Conservation (phyloP, 2,888 invertebrate species). For the Punctoribates punctum region DNA sequence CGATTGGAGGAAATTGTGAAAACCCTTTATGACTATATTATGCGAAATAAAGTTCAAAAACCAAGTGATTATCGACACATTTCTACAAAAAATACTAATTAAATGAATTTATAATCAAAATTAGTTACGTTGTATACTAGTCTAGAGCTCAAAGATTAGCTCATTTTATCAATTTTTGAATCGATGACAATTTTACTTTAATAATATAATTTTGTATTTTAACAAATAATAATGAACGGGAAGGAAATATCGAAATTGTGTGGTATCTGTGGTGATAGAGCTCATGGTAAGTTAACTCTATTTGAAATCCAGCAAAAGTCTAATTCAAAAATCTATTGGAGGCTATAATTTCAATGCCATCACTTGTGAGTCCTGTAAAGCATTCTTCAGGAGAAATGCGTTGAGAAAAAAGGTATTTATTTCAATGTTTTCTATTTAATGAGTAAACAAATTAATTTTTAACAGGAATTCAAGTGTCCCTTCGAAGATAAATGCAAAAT, state of each 20-base stretch:
- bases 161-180: no score
- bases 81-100: no score
- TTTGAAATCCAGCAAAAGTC: not conserved
- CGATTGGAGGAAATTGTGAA: no score
- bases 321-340: not conserved
- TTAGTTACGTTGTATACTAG: no score
- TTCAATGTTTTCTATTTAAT: not conserved
- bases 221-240: no score
- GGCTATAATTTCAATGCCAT: slow-evolving; percentile 88
- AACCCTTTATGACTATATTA: no score
- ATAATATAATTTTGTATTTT: no score
- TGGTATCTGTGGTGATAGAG: slow-evolving; percentile 41
- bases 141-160: no score
- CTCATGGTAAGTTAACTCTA: slow-evolving; percentile 34
- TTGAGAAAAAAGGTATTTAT: slow-evolving; percentile 69
- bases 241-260: slow-evolving; percentile 17
- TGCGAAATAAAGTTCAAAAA: no score
- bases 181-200: no score
- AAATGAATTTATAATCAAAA: no score
- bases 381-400: slow-evolving; percentile 92
- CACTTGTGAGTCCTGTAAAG: slow-evolving; percentile 95
- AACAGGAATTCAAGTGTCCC: slow-evolving; percentile 80
- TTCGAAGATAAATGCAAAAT: slow-evolving; percentile 87
- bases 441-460: not conserved
- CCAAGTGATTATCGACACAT: no score